Evolutionary conservation across 1,140 invertebrate species (phyloP).

Genomic region (Colletes latitarsis): DNA sequence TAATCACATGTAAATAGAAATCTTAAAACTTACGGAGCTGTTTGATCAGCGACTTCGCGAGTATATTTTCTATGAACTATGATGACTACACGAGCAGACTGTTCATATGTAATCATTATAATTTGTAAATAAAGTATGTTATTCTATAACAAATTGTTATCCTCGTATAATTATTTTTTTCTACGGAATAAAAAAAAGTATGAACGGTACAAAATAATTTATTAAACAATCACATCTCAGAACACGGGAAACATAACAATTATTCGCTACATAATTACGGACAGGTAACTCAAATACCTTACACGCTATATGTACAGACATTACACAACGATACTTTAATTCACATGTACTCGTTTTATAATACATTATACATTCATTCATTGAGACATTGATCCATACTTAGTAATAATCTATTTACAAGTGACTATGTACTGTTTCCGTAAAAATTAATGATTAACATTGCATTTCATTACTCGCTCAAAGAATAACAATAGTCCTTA

Average conservation of each 20-base stretch:
- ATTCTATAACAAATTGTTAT: constrained; percentile 47
- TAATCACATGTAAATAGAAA: constrained; percentile 58
- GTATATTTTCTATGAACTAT: constrained; percentile 65
- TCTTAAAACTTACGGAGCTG: constrained; percentile 28
- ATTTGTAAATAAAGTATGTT: constrained; percentile 72
- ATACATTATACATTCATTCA: constrained; percentile 20
- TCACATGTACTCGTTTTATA: constrained; percentile 21
- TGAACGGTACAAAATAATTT: constrained; percentile 66
- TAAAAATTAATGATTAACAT: not conserved
- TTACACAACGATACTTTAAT: not conserved
- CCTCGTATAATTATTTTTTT: not conserved
- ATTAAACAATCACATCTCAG: constrained; percentile 55
- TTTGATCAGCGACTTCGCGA: constrained; percentile 45
- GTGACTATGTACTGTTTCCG: not conserved
- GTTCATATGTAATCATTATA: constrained; percentile 62
- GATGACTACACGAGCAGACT: constrained; percentile 47
- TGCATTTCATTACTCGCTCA: not conserved
- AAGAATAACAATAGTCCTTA: not conserved
- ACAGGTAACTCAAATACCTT: constrained; percentile 29
- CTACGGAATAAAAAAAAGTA: not conserved
- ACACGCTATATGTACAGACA: constrained; percentile 41
- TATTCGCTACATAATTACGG: constrained; percentile 15
- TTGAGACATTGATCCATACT: not conserved
- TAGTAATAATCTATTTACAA: constrained; percentile 2
- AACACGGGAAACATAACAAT: constrained; percentile 49